phyloP scores from a whole-genome alignment of 1,140 invertebrate species.

The Lepidurus arcticus region DNA sequence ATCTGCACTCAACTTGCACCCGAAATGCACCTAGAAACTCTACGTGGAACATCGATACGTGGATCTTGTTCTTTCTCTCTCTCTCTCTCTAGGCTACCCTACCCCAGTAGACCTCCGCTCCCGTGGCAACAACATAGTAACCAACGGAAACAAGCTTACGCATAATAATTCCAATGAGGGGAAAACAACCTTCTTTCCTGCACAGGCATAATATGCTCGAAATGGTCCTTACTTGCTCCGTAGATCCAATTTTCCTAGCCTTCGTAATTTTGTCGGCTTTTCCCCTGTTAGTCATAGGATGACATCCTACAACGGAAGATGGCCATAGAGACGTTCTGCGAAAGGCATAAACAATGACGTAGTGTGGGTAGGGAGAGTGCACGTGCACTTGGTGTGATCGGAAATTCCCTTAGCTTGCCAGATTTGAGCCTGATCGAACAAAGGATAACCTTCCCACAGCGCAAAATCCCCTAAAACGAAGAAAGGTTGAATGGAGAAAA shows the following conservation, averaged over 20 bases:
- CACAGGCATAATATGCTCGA: too few species aligned
- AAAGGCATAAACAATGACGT: background rate
- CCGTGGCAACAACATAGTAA: too few species aligned
- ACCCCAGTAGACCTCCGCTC: background rate
- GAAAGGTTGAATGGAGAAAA: background rate
- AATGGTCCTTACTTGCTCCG: too few species aligned
- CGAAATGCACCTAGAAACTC: background rate
- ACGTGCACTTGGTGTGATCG: background rate
- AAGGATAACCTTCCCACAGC: background rate
- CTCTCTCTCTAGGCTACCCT: background rate
- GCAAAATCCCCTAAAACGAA: constrained; percentile 8
- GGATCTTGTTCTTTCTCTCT: background rate
- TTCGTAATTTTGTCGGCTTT: background rate
- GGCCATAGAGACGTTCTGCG: background rate
- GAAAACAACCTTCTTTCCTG: too few species aligned
- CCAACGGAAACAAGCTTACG: too few species aligned
- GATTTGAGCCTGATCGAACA: constrained; percentile 8
- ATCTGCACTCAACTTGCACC: background rate
- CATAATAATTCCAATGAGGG: too few species aligned
- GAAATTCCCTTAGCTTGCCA: background rate
- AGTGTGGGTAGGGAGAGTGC: background rate
- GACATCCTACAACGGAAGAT: background rate
- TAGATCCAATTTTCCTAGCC: too few species aligned
- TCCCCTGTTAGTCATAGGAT: background rate
- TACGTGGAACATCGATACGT: background rate